Evolutionary conservation across 2,113 vertebrate species (phyloP).

Genomic region (Coptodon bakossiorum): DNA sequence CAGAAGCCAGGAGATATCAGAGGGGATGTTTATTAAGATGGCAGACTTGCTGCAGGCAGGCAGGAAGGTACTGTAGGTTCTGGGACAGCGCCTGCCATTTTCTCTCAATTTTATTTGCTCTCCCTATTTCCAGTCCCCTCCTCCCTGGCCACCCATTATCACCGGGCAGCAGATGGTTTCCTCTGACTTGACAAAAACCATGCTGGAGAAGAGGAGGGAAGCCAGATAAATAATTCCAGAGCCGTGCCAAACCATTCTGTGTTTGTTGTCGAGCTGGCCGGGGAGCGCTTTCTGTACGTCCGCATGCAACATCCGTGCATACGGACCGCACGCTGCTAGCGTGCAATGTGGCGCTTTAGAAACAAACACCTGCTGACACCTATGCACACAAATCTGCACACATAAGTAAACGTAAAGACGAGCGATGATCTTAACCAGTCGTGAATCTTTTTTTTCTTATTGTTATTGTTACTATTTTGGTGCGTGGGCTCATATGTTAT

Average conservation of each 20-base stretch:
- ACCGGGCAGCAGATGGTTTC: constrained; percentile 71
- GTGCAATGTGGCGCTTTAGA: not conserved
- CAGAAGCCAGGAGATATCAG: constrained; percentile 22
- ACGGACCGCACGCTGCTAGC: constrained; percentile 1
- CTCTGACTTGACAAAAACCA: constrained; percentile 72
- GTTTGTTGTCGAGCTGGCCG: constrained; percentile 52
- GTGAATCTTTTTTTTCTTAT: not conserved
- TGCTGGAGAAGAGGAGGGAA: constrained; percentile 46
- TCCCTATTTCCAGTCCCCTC: constrained; percentile 43
- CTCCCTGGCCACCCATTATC: constrained; percentile 72
- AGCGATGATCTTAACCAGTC: not conserved
- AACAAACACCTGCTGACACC: not conserved
- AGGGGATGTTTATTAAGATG: constrained; percentile 55
- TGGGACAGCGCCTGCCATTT: constrained; percentile 53
- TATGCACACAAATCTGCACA: not conserved
- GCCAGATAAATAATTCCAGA: constrained; percentile 59
- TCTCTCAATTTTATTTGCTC: constrained; percentile 59
- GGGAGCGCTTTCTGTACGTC: constrained; percentile 5
- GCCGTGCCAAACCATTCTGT: constrained; percentile 46
- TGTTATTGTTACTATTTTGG: accelerated
- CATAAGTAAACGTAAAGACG: not conserved
- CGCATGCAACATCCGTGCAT: not conserved
- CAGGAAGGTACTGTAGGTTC: constrained; percentile 46
- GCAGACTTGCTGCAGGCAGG: constrained; percentile 39
- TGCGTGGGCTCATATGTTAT: not conserved